Base-by-base conservation (phyloP, 2,797 vertebrate species). In the Aulostomus chinensis region DNA sequence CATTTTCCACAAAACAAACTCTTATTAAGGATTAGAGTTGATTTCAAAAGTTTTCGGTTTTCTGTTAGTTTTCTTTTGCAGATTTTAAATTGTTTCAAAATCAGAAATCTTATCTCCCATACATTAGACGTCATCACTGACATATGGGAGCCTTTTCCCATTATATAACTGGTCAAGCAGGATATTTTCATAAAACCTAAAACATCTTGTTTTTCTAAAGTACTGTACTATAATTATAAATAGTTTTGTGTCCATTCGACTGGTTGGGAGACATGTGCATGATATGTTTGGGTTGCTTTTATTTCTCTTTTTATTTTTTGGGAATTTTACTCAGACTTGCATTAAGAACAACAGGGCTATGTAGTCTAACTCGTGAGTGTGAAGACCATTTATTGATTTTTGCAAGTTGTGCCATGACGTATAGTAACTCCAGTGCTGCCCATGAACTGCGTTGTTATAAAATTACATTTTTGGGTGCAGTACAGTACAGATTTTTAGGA, bases 221-320 rank as follows among this genome's bases (percentile, higher is more conserved):
- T 76, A 63, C 73, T 90, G 88, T 91, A 86, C 49, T 87, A 79
- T 89, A 88, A 88, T 85, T 87, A 90, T 90, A 84, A 87, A 90
- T 87, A 87, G 66, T 65, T 84, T 83, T 80, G 68, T 74, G 81
- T 78, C 68, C 3, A 36, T 65, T 58, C 56, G 74, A 79, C 70
- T 81, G 84, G 75, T 73, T 67, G 66, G 58, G 67, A 75, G 55
- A 73, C 61, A 68, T 82, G 58, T 63, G 84, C 87, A 88, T 86
- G 85, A 76, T n/a, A n/a, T n/a, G n/a, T n/a, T n/a, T n/a, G n/a
- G n/a, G n/a, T n/a, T n/a, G 57, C 75, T 74, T 71, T 76, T 68
- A 73, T 47, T 41, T 76, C 43, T 40, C 11, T 59, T 5, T 78
- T 74, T 21, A 65, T 62, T 67, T 61, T 22, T 56, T n/a, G n/a